Percentiles rank a stretch among this genome's conserved stretches.
Conservation (phyloP, 2,888 invertebrate species). For the Notodonta dromedarius region DNA sequence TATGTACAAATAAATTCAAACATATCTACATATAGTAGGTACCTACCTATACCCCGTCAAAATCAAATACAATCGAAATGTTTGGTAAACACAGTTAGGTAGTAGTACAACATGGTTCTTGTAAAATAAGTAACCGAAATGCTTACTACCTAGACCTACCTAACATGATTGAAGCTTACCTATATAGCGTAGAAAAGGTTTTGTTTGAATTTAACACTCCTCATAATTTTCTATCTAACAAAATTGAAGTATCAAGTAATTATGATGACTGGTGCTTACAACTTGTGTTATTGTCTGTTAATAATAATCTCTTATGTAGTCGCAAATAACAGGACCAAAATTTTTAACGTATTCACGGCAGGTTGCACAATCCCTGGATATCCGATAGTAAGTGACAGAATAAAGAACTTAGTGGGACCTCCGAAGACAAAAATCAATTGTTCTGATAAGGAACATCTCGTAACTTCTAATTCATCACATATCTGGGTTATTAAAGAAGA, state of each 20-base stretch:
- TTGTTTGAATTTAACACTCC: not conserved
- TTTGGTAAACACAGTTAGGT: not conserved
- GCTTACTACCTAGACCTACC: not conserved
- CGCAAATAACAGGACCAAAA: constrained; percentile 9
- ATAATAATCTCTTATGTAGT: not conserved
- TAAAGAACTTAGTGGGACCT: constrained; percentile 20
- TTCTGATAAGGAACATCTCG: constrained; percentile 24
- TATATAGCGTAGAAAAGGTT: not conserved
- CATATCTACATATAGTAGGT: not conserved
- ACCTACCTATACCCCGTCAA: not conserved
- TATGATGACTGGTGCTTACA: not conserved
- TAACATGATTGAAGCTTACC: not conserved
- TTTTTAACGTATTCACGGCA: constrained; percentile 40
- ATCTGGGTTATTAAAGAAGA: constrained; percentile 40
- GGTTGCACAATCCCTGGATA: constrained; percentile 45
- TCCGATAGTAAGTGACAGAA: constrained; percentile 30
- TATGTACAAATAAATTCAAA: no score
- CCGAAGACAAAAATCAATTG: constrained; percentile 29
- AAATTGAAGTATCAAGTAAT: not conserved
- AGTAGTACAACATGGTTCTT: not conserved
- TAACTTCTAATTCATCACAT: constrained; percentile 42
- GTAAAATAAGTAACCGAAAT: not conserved
- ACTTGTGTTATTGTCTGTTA: not conserved
- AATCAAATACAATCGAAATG: not conserved
- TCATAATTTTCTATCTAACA: not conserved